Base-by-base conservation (phyloP, 2,888 invertebrate genomes). In the Cephus sareptanus region DNA sequence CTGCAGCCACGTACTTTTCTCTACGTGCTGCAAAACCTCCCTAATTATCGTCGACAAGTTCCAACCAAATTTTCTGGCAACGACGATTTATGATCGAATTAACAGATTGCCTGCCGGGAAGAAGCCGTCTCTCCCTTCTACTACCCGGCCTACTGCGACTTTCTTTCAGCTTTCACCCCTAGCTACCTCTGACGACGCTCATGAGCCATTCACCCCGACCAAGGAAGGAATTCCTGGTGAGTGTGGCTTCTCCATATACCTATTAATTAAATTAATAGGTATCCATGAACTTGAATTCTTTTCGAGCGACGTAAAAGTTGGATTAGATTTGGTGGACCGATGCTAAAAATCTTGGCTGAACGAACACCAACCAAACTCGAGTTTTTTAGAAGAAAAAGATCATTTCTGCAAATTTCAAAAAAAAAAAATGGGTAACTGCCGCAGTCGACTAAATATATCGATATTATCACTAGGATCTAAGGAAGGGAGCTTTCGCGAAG, bases 41-140 rank as follows among this genome's bases (percentile, higher is more conserved):
- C 87, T 89, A 89, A 90, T 90, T 89, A 90, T 88, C 87, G 86
- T 82, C 79, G 80, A 77, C 84, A 85, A 87, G 86, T 88, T 87
- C 84, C 85, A 88, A 86, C 88, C 87, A 86, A 88, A 90, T 89
- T 90, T 86, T 86, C 86, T 85, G 80, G 84, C 87, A 89, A 89
- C 86, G 84, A 89, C 89, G 87, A 90, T 89, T 90, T 90, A 89
- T 87, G 89, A 88, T 88, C 89, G 86, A 89, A 89, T 90, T 89
- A 89, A 89, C 87, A 85, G 87, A 90, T 89, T 86, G 86, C 83
- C 83, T 78, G 78, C 76, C 79, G 79, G 82, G 75, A 78, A 74
- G 35, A 11, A 75, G 68, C 70, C 34, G 77, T 73, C 74, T 79
- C 75, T 78, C 35, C 33, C 37, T 74, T 34, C 37, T 70, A 81